Percentiles rank a stretch among this genome's conserved stretches.
phyloP scores from a whole-genome alignment of 1,140 invertebrate species.

The Bombyx mori region ASM3026992v2 NC_085131.1:9420001-9420500 shows the following conservation, averaged over 20 bases:
- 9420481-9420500: slow-evolving; percentile 23
- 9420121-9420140: background rate
- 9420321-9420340: background rate
- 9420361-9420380: slow-evolving; percentile 23
- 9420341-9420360: slow-evolving; percentile 17
- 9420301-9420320: no score
- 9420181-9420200: no score
- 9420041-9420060: background rate
- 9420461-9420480: slow-evolving; percentile 29
- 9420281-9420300: no score
- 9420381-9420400: slow-evolving; percentile 7
- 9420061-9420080: slow-evolving; percentile 1
- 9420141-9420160: no score
- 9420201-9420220: no score
- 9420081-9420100: no score
- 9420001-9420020: slow-evolving; percentile 35
- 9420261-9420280: no score
- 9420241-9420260: no score
- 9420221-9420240: no score
- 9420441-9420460: slow-evolving; percentile 18
- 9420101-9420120: background rate
- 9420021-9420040: slow-evolving; percentile 35
- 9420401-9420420: slow-evolving; percentile 2
- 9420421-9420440: slow-evolving; percentile 26
- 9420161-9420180: no score